Base-by-base conservation (phyloP, 1,140 invertebrate species). In the Drosophila busckii region DNA sequence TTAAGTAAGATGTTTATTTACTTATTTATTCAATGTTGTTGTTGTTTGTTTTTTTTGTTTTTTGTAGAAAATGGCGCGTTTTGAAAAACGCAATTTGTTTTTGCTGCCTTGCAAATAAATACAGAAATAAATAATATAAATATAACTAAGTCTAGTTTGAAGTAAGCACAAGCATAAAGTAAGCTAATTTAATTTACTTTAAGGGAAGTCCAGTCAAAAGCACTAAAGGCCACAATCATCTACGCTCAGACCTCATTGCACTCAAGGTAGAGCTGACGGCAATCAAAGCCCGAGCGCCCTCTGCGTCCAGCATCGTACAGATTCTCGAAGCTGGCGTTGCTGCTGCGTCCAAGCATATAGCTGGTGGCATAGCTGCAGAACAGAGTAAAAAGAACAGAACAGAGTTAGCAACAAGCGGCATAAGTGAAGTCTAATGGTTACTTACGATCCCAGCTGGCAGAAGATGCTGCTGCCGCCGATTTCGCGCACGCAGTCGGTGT, bases 391-490 rank as follows among this genome's bases (percentile, higher is more conserved):
- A 17, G 8, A 29, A 28, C 12, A 7, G 5, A 29, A 12, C 4
- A 1, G 7, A 34, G 10, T 66, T 10, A 31, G 3, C 13, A 7
- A 5, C 12, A 12, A 12, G 2, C 12, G 8, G 9, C 38, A 6
- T 4, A 2, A 25, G 5, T 1, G 0, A 4, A 8, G 0, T 22
- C 6, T 8, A n/a, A 2, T 16, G 12, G 6, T 1, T 3, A 93
- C 94, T 94, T 89, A 97, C 95, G 95, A 94, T 93, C 95, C 95
- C 64, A 97, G 89, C 89, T 97, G 95, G 75, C 96, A 97, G 91
- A 96, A 96, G 40, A 97, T 91, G 68, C 94, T 93, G 60, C 93
- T 94, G 55, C 92, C 92, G 65, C 94, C 94, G 40, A 94, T 92
- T 73, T 96, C 94, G 4, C 90, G 89, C n/a, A 93, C 90, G 85